A percentile compares a stretch with the other conserved stretches of the same genome.
Evolutionary conservation across 2,797 vertebrate genomes (phyloP).

Genomic region (Erithacus rubecula): DNA sequence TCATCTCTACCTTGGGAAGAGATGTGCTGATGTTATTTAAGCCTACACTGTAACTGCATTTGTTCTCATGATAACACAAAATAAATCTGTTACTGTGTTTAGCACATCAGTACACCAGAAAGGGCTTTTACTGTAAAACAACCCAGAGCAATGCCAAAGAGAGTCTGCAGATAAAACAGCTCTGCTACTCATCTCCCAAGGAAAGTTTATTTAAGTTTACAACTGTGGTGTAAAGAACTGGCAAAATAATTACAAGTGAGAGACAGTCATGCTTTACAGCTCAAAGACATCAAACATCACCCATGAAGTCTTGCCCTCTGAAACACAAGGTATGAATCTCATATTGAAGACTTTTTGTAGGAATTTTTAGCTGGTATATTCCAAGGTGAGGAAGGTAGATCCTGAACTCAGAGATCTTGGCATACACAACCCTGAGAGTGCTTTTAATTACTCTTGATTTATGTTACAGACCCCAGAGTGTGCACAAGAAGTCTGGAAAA

Average conservation of each 20-base stretch:
- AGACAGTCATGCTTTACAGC: fast-evolving
- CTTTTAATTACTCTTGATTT: neutral
- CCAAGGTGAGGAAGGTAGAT: neutral
- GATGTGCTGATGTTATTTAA: neutral
- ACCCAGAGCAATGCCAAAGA: neutral
- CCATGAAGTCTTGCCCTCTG: neutral
- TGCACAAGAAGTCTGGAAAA: neutral
- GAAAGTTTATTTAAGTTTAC: neutral
- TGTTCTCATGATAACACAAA: neutral
- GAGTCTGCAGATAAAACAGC: neutral
- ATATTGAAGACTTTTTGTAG: neutral
- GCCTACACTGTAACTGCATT: neutral
- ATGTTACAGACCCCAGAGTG: neutral
- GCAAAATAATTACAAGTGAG: neutral
- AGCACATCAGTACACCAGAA: neutral
- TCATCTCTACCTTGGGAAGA: neutral
- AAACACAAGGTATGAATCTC: neutral
- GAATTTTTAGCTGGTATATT: neutral
- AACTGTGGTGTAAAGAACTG: neutral
- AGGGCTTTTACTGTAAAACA: neutral
- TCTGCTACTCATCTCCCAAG: neutral
- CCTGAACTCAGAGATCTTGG: neutral
- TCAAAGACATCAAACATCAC: neutral
- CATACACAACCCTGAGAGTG: neutral
- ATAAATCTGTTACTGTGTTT: neutral